These are phyloP conservation scores for Conistra vaccinii DNA, from an alignment of 2,888 invertebrate species.

Conservation along the genomic window DNA sequence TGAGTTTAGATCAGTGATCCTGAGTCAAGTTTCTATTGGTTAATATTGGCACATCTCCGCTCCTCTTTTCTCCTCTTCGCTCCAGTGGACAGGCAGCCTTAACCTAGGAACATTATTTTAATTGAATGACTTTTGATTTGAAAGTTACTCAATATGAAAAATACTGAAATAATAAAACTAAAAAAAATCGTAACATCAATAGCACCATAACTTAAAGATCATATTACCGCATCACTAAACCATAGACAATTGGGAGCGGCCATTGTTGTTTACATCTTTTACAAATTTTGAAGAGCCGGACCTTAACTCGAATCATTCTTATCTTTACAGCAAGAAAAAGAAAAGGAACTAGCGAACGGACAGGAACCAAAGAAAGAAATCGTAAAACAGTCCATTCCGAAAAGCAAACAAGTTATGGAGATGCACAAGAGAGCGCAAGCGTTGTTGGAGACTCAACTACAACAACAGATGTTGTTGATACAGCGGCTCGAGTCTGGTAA, in stretches of 20 bases:
- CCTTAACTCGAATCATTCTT: neutral
- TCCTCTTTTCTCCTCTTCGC: no score
- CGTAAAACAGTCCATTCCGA: conserved; percentile 69
- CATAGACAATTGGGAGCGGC: neutral
- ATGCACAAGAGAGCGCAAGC: conserved; percentile 96
- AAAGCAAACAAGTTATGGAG: conserved; percentile 93
- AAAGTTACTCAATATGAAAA: no score
- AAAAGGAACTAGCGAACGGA: conserved; percentile 77
- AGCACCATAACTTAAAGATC: neutral
- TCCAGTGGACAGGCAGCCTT: no score
- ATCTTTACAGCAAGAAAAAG: conserved; percentile 60
- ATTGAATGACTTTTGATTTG: no score
- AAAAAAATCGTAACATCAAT: neutral
- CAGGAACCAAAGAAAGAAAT: conserved; percentile 75
- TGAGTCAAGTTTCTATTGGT: no score
- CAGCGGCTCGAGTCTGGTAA: conserved; percentile 94
- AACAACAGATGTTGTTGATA: conserved; percentile 96
- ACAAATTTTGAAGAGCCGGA: no score
- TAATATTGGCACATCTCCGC: no score
- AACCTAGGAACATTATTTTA: no score
- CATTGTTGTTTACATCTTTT: no score
- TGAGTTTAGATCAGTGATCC: no score
- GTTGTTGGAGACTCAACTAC: conserved; percentile 96
- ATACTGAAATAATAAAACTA: no score
- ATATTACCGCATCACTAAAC: neutral